Conservation (phyloP, 2,797 vertebrate species). For the Amblyopsis hoosieri region DNA sequence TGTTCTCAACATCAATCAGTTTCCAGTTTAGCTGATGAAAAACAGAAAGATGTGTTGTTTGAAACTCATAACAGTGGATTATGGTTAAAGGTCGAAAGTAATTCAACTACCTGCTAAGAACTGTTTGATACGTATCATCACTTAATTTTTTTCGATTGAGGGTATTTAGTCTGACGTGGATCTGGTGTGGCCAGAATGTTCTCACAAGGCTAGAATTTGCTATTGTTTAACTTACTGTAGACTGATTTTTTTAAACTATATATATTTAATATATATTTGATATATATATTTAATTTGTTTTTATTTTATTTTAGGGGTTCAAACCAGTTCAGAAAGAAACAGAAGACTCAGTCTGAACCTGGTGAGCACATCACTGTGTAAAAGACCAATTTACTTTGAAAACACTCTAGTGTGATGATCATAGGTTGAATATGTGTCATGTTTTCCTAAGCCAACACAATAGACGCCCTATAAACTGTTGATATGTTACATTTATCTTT, state of each 20-base stretch:
- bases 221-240: background rate
- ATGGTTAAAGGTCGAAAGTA: no score
- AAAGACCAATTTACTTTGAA: background rate
- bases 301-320: conserved; percentile 72
- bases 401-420: no score
- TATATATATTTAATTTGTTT: conserved; percentile 14
- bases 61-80: no score
- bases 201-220: background rate
- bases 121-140: no score
- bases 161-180: background rate
- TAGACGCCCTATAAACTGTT: background rate
- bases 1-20: no score
- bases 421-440: no score
- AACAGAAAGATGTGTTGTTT: no score
- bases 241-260: background rate
- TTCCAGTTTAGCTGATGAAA: no score
- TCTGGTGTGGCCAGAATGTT: background rate
- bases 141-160: no score
- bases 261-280: no score
- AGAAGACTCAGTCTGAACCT: conserved; percentile 93
- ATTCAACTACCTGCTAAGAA: no score
- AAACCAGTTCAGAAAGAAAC: conserved; percentile 79
- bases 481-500: conserved; percentile 28
- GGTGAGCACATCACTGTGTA: conserved; percentile 71
- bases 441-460: no score